A percentile compares a stretch with the other conserved stretches of the same genome.
These are phyloP conservation scores for Uria aalge DNA, from an alignment of 2,113 vertebrate species.

Conservation along the genomic window DNA sequence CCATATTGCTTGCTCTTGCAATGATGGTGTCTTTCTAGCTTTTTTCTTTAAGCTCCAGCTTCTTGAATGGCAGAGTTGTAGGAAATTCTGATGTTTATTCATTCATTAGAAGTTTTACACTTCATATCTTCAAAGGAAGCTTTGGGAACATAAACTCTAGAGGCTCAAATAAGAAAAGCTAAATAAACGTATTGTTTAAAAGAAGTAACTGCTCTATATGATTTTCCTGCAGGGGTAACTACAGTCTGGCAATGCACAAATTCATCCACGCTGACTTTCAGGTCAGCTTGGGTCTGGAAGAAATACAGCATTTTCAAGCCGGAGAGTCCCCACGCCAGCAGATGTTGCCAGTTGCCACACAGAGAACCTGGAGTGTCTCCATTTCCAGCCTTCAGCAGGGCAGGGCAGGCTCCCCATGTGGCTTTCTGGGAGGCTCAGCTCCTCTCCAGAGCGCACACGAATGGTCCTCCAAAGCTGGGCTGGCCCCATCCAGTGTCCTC, in stretches of 20 bases:
- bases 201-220: not conserved
- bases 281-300: not conserved
- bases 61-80: not conserved
- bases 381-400: not conserved
- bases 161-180: not conserved
- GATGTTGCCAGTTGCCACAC: not conserved
- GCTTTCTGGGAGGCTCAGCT: not conserved
- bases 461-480: not conserved
- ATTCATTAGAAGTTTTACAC: not conserved
- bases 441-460: rapidly evolving
- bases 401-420: rapidly evolving
- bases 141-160: not conserved
- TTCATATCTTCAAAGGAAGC: not conserved
- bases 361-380: not conserved
- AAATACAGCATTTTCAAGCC: not conserved
- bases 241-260: not conserved
- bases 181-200: not conserved
- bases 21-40: rapidly evolving
- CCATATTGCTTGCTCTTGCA: not conserved
- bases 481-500: too few species aligned
- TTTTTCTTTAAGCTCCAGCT: not conserved
- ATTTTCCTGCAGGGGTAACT: not conserved
- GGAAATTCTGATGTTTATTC: not conserved
- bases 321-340: rapidly evolving
- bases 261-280: not conserved